Conservation (phyloP, 2,113 vertebrate species). For the Rattus norvegicus region GRCr8 NC_086026.1:34712001-34712500, state of each 20-base stretch:
- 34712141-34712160: conserved; percentile 73
- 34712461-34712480: neutral
- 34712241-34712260: conserved; percentile 60
- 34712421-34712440: neutral
- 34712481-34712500: neutral
- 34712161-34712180: conserved; percentile 64
- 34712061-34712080: neutral
- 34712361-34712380: neutral
- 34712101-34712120: conserved; percentile 55
- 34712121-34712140: conserved; percentile 55
- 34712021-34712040: conserved; percentile 6
- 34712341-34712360: neutral
- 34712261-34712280: conserved; percentile 11
- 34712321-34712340: neutral
- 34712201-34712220: conserved; percentile 53
- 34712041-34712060: conserved; percentile 9
- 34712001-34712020: neutral
- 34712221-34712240: conserved; percentile 37
- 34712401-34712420: neutral
- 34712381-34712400: neutral
- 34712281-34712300: conserved; percentile 19
- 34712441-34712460: neutral
- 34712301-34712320: neutral
- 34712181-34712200: neutral
- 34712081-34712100: conserved; percentile 9